Percentiles rank a stretch among this genome's conserved stretches.
Evolutionary conservation across 2,113 vertebrate genomes (phyloP).

Genomic region (Pseudorasbora parva): DNA sequence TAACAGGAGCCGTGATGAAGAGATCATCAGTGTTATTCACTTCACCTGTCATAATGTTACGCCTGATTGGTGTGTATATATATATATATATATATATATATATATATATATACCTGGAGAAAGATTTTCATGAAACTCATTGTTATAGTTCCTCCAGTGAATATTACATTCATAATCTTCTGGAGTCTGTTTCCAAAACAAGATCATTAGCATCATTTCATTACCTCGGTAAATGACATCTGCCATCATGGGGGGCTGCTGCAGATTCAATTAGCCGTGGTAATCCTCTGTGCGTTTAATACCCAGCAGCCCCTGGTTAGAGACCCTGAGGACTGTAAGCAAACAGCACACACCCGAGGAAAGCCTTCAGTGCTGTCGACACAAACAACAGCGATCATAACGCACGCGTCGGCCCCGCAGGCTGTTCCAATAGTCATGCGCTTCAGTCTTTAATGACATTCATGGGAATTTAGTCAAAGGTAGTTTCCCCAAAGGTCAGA

Average conservation of each 20-base stretch:
- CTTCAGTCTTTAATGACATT: background rate
- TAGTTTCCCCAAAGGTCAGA: background rate
- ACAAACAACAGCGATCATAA: background rate
- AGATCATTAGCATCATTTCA: slow-evolving; percentile 18
- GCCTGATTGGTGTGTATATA: too few relatives aligned
- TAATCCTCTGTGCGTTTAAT: slow-evolving; percentile 3
- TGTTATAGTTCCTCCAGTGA: background rate
- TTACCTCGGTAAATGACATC: slow-evolving; percentile 29
- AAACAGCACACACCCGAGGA: background rate
- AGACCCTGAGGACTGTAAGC: background rate
- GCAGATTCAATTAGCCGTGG: slow-evolving; percentile 15
- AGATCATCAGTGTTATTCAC: too few relatives aligned
- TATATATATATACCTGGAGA: background rate
- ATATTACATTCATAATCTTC: slow-evolving; percentile 16
- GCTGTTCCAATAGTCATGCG: background rate
- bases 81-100: too few relatives aligned
- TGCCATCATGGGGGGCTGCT: background rate
- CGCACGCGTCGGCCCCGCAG: background rate
- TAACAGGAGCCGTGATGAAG: too few relatives aligned
- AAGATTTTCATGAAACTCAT: background rate
- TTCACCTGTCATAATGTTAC: too few relatives aligned
- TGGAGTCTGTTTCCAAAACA: background rate
- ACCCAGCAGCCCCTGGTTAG: slow-evolving; percentile 14
- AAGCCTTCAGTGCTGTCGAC: background rate
- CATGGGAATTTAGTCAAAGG: background rate